Conservation (phyloP, 2,113 vertebrate species). For the Opisthocomus hoazin region DNA sequence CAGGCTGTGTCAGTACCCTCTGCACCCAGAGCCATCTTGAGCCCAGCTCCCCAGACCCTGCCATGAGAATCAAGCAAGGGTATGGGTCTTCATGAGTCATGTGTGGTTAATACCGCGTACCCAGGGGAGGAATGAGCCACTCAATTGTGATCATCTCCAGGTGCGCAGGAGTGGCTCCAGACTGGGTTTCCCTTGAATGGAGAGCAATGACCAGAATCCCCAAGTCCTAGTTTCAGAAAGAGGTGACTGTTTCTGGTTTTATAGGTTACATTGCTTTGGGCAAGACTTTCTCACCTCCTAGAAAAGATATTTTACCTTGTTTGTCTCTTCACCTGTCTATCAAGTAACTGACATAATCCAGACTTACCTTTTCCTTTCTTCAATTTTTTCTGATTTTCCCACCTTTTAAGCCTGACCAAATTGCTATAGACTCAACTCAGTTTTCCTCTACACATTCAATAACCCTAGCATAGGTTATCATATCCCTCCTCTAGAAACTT, state of each 20-base stretch:
- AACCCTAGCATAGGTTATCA: background rate
- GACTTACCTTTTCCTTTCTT: background rate
- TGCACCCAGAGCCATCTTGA: no score
- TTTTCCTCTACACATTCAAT: background rate
- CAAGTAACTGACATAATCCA: background rate
- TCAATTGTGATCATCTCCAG: background rate
- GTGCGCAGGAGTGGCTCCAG: background rate
- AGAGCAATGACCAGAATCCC: background rate
- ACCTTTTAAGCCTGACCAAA: background rate
- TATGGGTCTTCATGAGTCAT: background rate
- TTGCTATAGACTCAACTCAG: background rate
- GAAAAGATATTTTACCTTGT: background rate
- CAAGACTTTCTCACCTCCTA: background rate
- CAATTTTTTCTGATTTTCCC: background rate
- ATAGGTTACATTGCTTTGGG: background rate
- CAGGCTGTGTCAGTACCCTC: background rate
- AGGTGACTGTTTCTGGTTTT: background rate
- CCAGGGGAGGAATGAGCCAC: background rate
- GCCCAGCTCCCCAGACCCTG: background rate
- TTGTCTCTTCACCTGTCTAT: background rate
- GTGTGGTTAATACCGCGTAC: background rate
- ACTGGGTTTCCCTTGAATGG: background rate
- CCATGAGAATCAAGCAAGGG: background rate
- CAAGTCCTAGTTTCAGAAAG: no score
- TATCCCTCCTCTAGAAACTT: background rate